phyloP scores from a whole-genome alignment of 1,140 invertebrate species.

The Medauroidea extradentata region DNA sequence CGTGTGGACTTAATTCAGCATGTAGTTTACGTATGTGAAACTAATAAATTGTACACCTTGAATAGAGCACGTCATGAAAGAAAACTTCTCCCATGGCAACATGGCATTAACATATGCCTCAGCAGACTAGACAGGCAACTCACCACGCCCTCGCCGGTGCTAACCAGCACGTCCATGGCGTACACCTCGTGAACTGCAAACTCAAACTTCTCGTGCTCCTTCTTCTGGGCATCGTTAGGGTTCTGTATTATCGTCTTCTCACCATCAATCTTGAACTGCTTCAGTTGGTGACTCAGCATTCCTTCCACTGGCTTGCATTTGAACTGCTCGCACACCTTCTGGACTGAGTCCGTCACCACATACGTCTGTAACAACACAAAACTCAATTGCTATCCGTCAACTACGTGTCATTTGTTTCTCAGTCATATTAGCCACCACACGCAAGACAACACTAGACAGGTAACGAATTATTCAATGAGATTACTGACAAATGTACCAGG shows the following conservation, averaged over 20 bases:
- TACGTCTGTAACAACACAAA: constrained; percentile 65
- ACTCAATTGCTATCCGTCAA: no score
- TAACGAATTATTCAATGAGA: no score
- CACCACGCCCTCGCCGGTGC: constrained; percentile 83
- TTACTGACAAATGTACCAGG: no score
- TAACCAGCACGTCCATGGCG: constrained; percentile 95
- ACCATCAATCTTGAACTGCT: constrained; percentile 95
- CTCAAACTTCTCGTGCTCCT: constrained; percentile 96
- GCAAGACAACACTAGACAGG: no score
- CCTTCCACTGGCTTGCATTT: constrained; percentile 98
- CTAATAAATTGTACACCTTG: no score
- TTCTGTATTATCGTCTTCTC: constrained; percentile 99
- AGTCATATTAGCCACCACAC: no score
- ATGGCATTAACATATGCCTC: no score
- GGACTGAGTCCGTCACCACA: constrained; percentile 86
- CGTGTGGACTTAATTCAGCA: no score
- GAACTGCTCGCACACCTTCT: constrained; percentile 87
- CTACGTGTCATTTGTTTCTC: no score
- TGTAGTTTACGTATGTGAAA: no score
- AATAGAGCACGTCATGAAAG: no score
- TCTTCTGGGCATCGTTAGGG: constrained; percentile 94
- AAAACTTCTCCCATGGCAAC: no score
- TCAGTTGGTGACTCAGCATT: constrained; percentile 97
- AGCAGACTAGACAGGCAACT: constrained; percentile 34
- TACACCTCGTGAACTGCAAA: constrained; percentile 98